Evolutionary conservation across 2,797 vertebrate genomes (phyloP).

Genomic region (Onychomys torridus): DNA sequence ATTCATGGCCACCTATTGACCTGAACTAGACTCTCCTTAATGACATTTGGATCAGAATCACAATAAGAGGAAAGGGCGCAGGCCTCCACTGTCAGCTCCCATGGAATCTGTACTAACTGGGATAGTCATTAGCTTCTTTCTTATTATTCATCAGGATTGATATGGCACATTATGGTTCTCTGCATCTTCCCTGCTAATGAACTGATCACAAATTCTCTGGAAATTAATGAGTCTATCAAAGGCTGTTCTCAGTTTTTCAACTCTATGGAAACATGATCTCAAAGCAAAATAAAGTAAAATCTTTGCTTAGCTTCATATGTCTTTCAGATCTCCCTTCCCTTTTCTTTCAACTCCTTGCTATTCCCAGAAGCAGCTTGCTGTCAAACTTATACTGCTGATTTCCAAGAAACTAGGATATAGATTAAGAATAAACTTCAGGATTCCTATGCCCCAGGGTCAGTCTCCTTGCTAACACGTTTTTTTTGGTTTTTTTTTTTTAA

Average conservation of each 20-base stretch:
- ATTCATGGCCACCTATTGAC: slow-evolving; percentile 52
- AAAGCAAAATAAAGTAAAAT: slow-evolving; percentile 32
- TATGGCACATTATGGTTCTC: not conserved
- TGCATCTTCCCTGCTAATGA: slow-evolving; percentile 40
- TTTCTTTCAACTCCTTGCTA: not conserved
- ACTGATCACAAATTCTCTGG: slow-evolving; percentile 16
- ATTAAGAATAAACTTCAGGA: slow-evolving; percentile 29
- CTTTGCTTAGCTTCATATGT: not conserved
- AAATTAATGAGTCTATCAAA: slow-evolving; percentile 18
- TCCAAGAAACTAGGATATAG: not conserved
- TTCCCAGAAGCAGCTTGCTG: slow-evolving; percentile 1
- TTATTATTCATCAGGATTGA: slow-evolving; percentile 52
- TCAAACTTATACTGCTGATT: slow-evolving; percentile 8
- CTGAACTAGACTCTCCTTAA: slow-evolving; percentile 55
- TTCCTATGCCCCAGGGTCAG: not conserved
- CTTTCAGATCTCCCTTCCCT: not conserved
- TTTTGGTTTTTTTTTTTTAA: not conserved
- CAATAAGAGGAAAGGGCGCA: slow-evolving; percentile 38
- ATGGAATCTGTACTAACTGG: not conserved
- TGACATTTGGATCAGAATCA: slow-evolving; percentile 61
- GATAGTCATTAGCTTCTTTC: not conserved
- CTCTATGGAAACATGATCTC: not conserved
- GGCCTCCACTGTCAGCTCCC: not conserved
- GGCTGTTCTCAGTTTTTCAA: not conserved
- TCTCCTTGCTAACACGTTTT: not conserved